Percentiles rank a stretch among this genome's conserved stretches.
phyloP scores from a whole-genome alignment of 2,113 vertebrate species.

The Notothenia coriiceps region DNA sequence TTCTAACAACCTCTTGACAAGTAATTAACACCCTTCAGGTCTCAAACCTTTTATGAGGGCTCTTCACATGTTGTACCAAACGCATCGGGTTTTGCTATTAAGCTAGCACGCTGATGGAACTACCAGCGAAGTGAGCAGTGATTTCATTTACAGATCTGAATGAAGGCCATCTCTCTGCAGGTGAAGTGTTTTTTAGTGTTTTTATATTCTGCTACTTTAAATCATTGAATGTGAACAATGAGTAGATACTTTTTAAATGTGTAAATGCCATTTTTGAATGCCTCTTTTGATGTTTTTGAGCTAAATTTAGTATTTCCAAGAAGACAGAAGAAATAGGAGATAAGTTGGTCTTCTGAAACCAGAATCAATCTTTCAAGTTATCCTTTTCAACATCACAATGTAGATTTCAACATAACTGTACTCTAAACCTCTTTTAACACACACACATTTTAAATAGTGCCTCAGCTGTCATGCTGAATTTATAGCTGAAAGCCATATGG shows the following conservation, averaged over 20 bases:
- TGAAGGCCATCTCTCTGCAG: constrained; percentile 11
- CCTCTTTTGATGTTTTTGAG: constrained; percentile 20
- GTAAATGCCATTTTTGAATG: constrained; percentile 19
- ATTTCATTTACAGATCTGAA: constrained; percentile 30
- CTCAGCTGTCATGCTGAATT: constrained; percentile 41
- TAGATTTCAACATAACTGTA: constrained; percentile 15
- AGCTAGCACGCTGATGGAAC: constrained; percentile 42
- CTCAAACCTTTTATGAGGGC: constrained; percentile 66
- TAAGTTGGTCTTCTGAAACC: constrained; percentile 3
- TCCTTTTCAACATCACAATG: background rate
- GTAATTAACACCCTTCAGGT: constrained; percentile 78
- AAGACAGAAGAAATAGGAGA: constrained; percentile 2
- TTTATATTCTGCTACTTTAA: constrained; percentile 10
- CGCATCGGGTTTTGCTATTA: constrained; percentile 43
- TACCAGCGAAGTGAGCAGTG: constrained; percentile 18
- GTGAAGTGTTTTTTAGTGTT: background rate
- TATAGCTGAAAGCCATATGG: constrained; percentile 65
- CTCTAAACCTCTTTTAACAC: background rate
- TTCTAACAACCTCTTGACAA: constrained; percentile 79
- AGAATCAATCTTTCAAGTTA: background rate
- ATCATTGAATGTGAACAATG: constrained; percentile 12
- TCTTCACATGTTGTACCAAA: constrained; percentile 67
- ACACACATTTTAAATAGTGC: constrained; percentile 37
- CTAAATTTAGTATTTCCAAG: background rate
- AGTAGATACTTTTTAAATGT: constrained; percentile 13